phyloP scores from a whole-genome alignment of 2,797 vertebrate species.

The Acanthurus lineatus region DNA sequence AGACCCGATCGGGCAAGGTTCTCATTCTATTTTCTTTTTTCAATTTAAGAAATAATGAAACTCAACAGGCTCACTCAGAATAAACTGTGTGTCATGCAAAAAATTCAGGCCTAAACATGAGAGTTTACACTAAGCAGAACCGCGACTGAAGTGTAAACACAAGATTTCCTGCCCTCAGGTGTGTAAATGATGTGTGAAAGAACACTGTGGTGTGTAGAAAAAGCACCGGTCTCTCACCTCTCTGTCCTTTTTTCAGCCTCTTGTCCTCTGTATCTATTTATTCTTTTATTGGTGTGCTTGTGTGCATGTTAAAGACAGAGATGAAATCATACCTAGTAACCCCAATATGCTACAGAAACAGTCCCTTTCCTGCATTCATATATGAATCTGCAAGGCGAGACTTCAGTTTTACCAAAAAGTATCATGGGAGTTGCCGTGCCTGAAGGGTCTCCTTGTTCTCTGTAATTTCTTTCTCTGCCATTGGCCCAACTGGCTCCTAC shows the following conservation, averaged over 20 bases:
- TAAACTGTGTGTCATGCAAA: conserved; percentile 20
- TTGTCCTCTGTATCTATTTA: conserved; percentile 1
- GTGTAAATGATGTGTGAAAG: conserved; percentile 30
- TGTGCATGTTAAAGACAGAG: background rate
- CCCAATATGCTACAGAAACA: conserved; percentile 13
- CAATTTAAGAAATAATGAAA: conserved; percentile 23
- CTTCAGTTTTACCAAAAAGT: conserved; percentile 36
- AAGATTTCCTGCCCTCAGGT: conserved; percentile 51
- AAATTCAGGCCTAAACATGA: conserved; percentile 33
- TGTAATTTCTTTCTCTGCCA: conserved; percentile 59
- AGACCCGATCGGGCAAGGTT: background rate
- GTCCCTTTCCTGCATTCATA: conserved; percentile 31
- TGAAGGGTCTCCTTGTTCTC: conserved; percentile 41
- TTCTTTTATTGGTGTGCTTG: background rate
- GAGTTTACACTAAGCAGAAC: conserved; percentile 42
- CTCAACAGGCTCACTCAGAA: conserved; percentile 10
- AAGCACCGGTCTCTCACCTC: conserved; percentile 23
- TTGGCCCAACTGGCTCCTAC: conserved; percentile 32
- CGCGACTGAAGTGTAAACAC: conserved; percentile 54
- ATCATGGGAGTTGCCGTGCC: conserved; percentile 45
- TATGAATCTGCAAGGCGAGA: conserved; percentile 4
- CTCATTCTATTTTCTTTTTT: background rate
- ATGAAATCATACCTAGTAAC: conserved; percentile 9
- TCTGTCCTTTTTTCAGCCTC: conserved; percentile 35
- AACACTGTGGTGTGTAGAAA: conserved; percentile 24